A percentile compares a stretch with the other conserved stretches of the same genome.
Conservation (phyloP, 2,113 vertebrate genomes). For the Ibidorhyncha struthersii region DNA sequence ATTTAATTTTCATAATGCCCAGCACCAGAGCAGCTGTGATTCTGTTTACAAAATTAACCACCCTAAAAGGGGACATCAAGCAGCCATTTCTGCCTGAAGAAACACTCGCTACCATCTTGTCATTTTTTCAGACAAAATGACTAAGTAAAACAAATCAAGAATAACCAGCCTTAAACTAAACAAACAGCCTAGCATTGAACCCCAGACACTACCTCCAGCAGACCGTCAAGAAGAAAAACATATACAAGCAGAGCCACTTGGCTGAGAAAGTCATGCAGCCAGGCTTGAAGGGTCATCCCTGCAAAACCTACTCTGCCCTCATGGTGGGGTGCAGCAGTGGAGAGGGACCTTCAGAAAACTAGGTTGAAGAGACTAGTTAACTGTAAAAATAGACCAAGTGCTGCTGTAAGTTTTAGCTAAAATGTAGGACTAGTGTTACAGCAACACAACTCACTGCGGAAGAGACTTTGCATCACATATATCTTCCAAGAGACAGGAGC, state of each 20-base stretch:
- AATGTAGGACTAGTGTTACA: not conserved
- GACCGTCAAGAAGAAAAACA: not conserved
- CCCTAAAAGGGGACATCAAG: not conserved
- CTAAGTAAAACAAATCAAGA: constrained; percentile 21
- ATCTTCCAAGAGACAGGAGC: not conserved
- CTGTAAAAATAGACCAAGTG: not conserved
- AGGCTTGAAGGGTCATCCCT: not conserved
- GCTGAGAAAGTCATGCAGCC: not conserved
- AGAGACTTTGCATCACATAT: not conserved
- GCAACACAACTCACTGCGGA: not conserved
- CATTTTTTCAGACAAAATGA: constrained; percentile 15
- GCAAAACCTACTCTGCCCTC: too few species aligned
- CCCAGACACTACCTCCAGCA: not conserved
- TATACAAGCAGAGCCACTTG: not conserved
- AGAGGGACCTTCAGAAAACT: not conserved
- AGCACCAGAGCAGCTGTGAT: not conserved
- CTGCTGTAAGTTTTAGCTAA: not conserved
- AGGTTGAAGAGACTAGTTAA: not conserved
- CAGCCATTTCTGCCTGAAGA: not conserved
- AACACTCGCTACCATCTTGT: constrained; percentile 22
- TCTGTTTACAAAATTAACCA: constrained; percentile 15
- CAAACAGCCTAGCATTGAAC: not conserved
- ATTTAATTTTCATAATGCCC: not conserved
- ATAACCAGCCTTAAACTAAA: constrained; percentile 9
- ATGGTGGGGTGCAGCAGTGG: not conserved